Percentiles rank a stretch among this genome's conserved stretches.
phyloP scores from a whole-genome alignment of 53 echinoderm and acorn worm species.

The Holothuria leucospilota region DNA sequence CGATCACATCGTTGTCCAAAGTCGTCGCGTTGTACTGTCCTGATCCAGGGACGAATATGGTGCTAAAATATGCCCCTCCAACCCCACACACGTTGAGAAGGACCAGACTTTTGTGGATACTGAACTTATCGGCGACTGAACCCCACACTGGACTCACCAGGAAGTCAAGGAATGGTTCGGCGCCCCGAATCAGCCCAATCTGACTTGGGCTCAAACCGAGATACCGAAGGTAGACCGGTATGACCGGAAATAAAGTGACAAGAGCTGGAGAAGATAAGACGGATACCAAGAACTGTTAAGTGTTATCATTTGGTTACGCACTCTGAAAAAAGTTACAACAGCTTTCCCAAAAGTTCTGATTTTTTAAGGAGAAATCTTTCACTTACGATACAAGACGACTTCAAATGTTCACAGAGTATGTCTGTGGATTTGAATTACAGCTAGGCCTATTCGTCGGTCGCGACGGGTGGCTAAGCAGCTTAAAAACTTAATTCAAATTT shows the following conservation, averaged over 20 bases:
- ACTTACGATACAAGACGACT: too few relatives aligned
- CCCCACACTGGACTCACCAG: conserved; percentile 87
- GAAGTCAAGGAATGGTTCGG: conserved; percentile 83
- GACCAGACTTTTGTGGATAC: conserved; percentile 79
- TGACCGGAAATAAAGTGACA: conserved; percentile 77
- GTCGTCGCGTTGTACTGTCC: conserved; percentile 22
- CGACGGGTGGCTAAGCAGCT: too few relatives aligned
- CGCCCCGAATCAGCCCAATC: conserved; percentile 86
- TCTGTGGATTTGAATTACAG: too few relatives aligned
- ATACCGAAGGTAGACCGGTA: conserved; percentile 91
- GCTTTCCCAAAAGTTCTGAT: too few relatives aligned
- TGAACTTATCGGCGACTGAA: conserved; percentile 87
- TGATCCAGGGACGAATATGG: conserved; percentile 76
- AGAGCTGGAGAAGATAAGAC: conserved; percentile 56
- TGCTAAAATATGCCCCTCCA: conserved; percentile 71
- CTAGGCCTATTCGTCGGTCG: too few relatives aligned
- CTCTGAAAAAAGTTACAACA: too few relatives aligned
- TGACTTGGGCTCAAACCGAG: conserved; percentile 85
- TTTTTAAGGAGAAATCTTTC: too few relatives aligned
- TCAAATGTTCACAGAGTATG: too few relatives aligned
- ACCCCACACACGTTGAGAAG: conserved; percentile 70
- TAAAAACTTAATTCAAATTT: too few relatives aligned
- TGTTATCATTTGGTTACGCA: too few relatives aligned
- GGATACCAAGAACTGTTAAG: too few relatives aligned
- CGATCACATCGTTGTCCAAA: background rate